Conservation (phyloP, 53 echinoderm and acorn worm species). For the Astropecten irregularis region DNA sequence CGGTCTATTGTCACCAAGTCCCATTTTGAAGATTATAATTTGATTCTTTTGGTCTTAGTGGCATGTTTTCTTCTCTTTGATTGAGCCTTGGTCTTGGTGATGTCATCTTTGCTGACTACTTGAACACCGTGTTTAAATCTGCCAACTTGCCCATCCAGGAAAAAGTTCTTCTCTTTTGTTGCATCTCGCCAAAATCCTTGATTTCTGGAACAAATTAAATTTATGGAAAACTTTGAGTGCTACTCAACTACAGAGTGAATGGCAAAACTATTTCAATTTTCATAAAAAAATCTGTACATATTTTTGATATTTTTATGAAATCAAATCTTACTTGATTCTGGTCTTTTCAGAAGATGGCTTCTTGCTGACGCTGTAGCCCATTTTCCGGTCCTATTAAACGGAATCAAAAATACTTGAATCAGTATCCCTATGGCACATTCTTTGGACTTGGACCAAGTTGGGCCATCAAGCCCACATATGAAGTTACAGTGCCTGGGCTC, state of each 20-base stretch:
- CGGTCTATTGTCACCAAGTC: too few species aligned
- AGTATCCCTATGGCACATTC: too few species aligned
- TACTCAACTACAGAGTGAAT: too few species aligned
- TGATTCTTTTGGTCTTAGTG: constrained; percentile 25
- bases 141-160: constrained; percentile 87
- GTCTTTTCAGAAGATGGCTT: constrained; percentile 61
- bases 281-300: background rate
- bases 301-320: background rate
- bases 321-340: constrained; percentile 34
- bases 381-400: constrained; percentile 81
- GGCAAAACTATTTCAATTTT: too few species aligned
- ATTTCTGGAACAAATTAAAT: constrained; percentile 58
- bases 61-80: constrained; percentile 2
- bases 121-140: constrained; percentile 84
- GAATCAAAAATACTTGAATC: background rate
- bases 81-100: constrained; percentile 38
- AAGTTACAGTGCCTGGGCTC: too few species aligned
- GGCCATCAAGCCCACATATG: too few species aligned
- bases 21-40: constrained; percentile 31
- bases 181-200: constrained; percentile 91
- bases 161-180: constrained; percentile 68
- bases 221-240: too few species aligned
- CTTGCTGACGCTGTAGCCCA: constrained; percentile 77
- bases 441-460: background rate
- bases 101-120: constrained; percentile 76